Evolutionary conservation across 2,113 vertebrate genomes (phyloP), one percentile per base, ranked within the genome.

Genomic region (Hemiprocne comata): DNA sequence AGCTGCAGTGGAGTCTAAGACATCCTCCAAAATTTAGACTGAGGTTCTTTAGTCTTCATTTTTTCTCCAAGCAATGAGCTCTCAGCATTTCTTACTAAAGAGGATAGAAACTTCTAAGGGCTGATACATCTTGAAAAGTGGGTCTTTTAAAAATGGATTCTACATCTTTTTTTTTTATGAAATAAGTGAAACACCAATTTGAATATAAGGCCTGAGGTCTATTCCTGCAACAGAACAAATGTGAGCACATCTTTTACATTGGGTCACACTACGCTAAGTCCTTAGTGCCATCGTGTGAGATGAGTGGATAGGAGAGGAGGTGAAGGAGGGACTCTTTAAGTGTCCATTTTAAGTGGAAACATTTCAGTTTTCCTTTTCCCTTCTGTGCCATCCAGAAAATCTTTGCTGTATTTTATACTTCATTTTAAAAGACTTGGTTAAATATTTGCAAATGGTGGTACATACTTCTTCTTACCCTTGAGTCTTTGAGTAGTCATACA

Each of bases 51-150:
- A 95, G 91, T 89, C 44, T 46, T 82, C 70, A 94, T 89, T 95
- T 89, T 92, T 94, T 91, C 74, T 89, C 38, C 74, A 94, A 94
- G 74, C 87, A 79, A 78, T 95, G 51, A 95, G 53, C 44, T 92
- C 77, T 91, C 91, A 96, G 77, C 89, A 87, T 75, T 91, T 95
- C 53, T 84, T 64, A 44, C 61, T 61, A 82, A 87, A 94, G 51
- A 73, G n/a, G 34, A 74, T 1, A 75, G 58, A 94, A 85, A 91
- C 66, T 95, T 95, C 64, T 69, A 70, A 93, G 53, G 81, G 77
- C 53, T 85, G 71, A 69, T 72, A 44, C 15, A 36, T 86, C 71
- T 93, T 87, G 44, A 87, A 89, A 96, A 93, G 58, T 79, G 67
- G 18, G 62, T 79, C 87, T 95, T 78, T 79, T 69, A 94, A 93